phyloP scores from a whole-genome alignment of 2,113 vertebrate genomes.

The Bubalus kerabau region DNA sequence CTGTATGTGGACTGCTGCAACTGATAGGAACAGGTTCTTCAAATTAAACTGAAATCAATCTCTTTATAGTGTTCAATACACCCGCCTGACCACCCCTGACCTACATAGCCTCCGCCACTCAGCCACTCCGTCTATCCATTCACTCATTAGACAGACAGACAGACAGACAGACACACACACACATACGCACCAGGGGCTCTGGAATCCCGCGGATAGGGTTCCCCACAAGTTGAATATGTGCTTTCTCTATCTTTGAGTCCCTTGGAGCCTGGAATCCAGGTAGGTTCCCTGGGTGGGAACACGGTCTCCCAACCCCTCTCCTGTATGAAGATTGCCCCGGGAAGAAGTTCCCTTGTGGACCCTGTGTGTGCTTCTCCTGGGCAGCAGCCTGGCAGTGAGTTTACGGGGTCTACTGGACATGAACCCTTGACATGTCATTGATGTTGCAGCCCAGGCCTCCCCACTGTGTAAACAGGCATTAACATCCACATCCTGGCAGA shows the following conservation, averaged over 20 bases:
- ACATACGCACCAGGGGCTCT: background rate
- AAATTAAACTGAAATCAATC: background rate
- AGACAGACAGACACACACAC: accelerated
- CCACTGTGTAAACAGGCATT: background rate
- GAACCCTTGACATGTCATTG: background rate
- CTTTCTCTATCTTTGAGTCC: background rate
- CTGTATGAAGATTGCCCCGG: background rate
- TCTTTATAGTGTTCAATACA: background rate
- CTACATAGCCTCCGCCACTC: background rate
- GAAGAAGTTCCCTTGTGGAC: background rate
- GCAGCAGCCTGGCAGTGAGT: background rate
- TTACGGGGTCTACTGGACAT: background rate
- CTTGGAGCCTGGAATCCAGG: background rate
- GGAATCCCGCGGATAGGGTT: background rate
- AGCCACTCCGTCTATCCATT: background rate
- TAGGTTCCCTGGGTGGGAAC: background rate
- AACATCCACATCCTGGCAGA: background rate
- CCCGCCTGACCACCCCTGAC: too few relatives aligned
- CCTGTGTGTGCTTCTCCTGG: background rate
- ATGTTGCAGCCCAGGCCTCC: background rate
- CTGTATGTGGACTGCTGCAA: too few relatives aligned
- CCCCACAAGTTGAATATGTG: background rate
- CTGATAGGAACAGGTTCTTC: background rate
- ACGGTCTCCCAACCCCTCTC: background rate
- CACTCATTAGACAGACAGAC: background rate